These are phyloP conservation scores for Phoeniculus purpureus DNA, from an alignment of 2,797 vertebrate genomes.

Conservation along the genomic window DNA sequence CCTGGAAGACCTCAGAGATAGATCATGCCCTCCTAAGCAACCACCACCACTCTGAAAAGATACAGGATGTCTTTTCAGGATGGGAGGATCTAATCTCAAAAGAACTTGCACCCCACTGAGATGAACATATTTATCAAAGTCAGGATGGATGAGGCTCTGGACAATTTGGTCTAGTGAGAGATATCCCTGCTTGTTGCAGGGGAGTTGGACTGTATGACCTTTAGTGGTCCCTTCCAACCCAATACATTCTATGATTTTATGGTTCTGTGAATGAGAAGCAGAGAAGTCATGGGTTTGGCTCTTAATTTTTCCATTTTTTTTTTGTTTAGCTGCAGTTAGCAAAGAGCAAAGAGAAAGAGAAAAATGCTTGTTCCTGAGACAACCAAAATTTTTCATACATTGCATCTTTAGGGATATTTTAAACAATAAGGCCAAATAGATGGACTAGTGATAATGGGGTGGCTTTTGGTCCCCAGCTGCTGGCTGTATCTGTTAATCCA, in stretches of 20 bases:
- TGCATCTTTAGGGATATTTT: background rate
- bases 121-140: background rate
- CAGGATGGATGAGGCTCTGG: too few relatives aligned
- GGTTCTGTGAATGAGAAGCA: background rate
- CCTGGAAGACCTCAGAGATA: background rate
- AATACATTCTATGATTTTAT: too few relatives aligned
- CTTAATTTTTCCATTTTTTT: background rate
- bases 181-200: too few relatives aligned
- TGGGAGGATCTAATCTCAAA: background rate
- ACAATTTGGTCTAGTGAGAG: too few relatives aligned
- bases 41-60: rapidly evolving
- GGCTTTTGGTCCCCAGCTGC: background rate
- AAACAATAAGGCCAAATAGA: background rate
- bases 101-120: background rate
- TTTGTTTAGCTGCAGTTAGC: background rate
- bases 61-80: background rate
- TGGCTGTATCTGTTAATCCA: background rate
- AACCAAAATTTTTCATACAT: background rate
- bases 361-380: background rate
- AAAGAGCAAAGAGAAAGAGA: background rate
- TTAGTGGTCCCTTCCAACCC: too few relatives aligned
- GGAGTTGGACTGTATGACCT: too few relatives aligned
- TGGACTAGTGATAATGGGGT: background rate
- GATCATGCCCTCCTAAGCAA: background rate
- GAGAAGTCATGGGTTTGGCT: background rate